Conservation (phyloP, 2,888 invertebrate species). For the Drosophila melanosoma region DNA sequence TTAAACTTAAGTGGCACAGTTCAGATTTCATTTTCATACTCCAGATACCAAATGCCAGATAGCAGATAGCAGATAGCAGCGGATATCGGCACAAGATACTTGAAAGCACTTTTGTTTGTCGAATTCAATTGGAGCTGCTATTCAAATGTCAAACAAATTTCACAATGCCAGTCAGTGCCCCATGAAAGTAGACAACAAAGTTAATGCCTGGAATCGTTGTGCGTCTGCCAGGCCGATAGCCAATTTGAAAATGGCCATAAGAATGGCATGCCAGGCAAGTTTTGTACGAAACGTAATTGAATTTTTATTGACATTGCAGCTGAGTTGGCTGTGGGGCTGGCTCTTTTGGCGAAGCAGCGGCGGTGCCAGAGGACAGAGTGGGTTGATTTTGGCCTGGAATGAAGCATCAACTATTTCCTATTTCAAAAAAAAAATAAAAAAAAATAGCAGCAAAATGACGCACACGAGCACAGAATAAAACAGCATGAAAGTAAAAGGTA, state of each 20-base stretch:
- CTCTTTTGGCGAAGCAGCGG: background rate
- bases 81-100: conserved; percentile 27
- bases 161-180: conserved; percentile 52
- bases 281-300: conserved; percentile 69
- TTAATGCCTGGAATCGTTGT: conserved; percentile 60
- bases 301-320: conserved; percentile 78
- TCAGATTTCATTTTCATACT: conserved; percentile 46
- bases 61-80: conserved; percentile 1
- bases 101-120: conserved; percentile 42
- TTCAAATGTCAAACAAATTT: conserved; percentile 74
- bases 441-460: conserved; percentile 34
- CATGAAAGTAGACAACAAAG: conserved; percentile 56
- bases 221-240: conserved; percentile 51
- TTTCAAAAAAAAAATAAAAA: conserved; percentile 19
- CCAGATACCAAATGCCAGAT: conserved; percentile 4
- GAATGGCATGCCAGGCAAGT: conserved; percentile 64
- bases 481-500: conserved; percentile 13
- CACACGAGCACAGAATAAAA: conserved; percentile 8
- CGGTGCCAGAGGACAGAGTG: background rate
- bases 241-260: conserved; percentile 72
- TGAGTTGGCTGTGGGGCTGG: conserved; percentile 18
- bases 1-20: conserved; percentile 69
- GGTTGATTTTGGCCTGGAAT: conserved; percentile 18
- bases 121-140: conserved; percentile 63
- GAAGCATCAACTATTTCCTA: conserved; percentile 60